These are phyloP conservation scores for Ramphastos sulfuratus DNA, from an alignment of 2,113 vertebrate genomes.

Conservation along the genomic window DNA sequence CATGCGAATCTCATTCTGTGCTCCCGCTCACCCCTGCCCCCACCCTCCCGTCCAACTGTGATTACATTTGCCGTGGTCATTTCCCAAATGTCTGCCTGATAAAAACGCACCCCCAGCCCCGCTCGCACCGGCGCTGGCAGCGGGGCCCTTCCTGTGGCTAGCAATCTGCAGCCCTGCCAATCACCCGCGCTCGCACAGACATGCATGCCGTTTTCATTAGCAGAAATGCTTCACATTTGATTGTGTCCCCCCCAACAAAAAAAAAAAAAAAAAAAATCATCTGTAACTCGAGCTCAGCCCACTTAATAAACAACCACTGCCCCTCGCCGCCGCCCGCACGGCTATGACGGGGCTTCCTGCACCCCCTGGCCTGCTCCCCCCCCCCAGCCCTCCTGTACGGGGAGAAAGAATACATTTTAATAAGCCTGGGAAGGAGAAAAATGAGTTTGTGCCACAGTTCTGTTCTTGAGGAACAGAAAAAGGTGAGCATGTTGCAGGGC, in stretches of 20 bases:
- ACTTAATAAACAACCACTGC: conserved; percentile 54
- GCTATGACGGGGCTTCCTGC: conserved; percentile 54
- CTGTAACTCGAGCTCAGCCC: conserved; percentile 35
- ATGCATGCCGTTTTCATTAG: conserved; percentile 65
- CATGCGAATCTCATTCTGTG: conserved; percentile 70
- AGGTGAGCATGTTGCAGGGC: conserved; percentile 76
- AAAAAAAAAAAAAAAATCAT: not conserved
- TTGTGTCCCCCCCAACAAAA: not conserved
- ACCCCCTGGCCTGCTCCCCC: conserved; percentile 44
- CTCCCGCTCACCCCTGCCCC: conserved; percentile 36
- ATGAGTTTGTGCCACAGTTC: conserved; percentile 73
- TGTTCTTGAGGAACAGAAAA: conserved; percentile 77
- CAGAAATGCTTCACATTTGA: conserved; percentile 40
- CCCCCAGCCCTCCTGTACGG: conserved; percentile 26
- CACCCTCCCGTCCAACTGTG: conserved; percentile 62
- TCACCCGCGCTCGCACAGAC: conserved; percentile 58
- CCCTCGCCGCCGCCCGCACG: not conserved
- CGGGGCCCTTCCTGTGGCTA: conserved; percentile 71
- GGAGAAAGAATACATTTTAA: conserved; percentile 70
- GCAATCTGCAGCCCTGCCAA: conserved; percentile 66
- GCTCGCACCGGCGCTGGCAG: conserved; percentile 50
- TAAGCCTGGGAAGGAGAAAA: conserved; percentile 71
- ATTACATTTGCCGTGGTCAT: conserved; percentile 81
- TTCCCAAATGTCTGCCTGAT: conserved; percentile 75
- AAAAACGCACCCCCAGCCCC: conserved; percentile 54